Percentiles rank a stretch among this genome's conserved stretches.
These are phyloP conservation scores for Drosophila kikkawai DNA, from an alignment of 1,140 invertebrate genomes.

Conservation along the genomic window DNA sequence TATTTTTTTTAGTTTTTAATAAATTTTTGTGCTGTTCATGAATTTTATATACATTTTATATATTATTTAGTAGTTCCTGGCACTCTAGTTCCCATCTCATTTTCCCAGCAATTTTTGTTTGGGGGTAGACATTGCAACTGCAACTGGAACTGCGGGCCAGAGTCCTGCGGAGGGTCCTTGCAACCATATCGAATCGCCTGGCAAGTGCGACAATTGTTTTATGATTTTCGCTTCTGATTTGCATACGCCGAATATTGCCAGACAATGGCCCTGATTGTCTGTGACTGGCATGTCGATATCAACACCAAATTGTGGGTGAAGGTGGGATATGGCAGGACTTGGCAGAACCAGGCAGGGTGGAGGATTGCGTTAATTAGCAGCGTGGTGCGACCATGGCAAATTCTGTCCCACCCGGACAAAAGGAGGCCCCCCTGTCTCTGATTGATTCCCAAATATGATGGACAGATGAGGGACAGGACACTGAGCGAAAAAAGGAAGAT, in stretches of 20 bases:
- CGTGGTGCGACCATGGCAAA: slow-evolving; percentile 37
- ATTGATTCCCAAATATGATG: slow-evolving; percentile 37
- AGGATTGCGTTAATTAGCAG: slow-evolving; percentile 38
- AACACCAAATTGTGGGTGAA: slow-evolving; percentile 12
- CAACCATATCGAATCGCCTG: slow-evolving; percentile 24
- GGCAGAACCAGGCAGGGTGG: background rate
- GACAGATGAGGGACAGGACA: slow-evolving; percentile 40
- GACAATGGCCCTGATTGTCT: slow-evolving; percentile 44
- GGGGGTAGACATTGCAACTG: slow-evolving; percentile 1
- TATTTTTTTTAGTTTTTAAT: background rate
- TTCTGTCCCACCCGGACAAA: slow-evolving; percentile 14
- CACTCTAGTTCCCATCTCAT: background rate
- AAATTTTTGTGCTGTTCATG: background rate
- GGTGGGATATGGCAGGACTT: slow-evolving; percentile 2
- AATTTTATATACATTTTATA: background rate
- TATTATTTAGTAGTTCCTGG: background rate
- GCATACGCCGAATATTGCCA: slow-evolving; percentile 25
- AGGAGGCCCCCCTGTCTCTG: slow-evolving; percentile 9
- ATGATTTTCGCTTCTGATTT: slow-evolving; percentile 27
- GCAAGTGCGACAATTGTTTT: slow-evolving; percentile 46
- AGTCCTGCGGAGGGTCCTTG: slow-evolving; percentile 21
- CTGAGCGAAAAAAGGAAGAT: background rate
- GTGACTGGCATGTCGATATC: slow-evolving; percentile 42
- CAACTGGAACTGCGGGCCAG: slow-evolving; percentile 16
- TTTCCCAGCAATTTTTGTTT: slow-evolving; percentile 13